A percentile compares a stretch with the other conserved stretches of the same genome.
These are phyloP conservation scores for Ramazzottius varieornatus DNA, from an alignment of 2,888 invertebrate genomes.

Conservation along the genomic window DNA sequence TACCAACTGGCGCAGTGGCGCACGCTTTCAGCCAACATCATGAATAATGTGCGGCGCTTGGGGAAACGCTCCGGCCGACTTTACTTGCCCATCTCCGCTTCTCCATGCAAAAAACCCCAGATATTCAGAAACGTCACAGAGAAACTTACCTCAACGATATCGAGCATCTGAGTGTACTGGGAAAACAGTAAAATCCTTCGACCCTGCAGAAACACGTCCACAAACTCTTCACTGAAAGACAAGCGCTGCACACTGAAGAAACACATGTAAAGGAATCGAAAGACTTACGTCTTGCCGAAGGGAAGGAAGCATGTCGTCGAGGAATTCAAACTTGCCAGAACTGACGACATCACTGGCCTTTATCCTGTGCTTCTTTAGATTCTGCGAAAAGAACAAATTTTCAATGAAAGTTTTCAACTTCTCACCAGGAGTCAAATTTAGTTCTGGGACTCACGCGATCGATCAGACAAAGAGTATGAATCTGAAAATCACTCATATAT, in stretches of 20 bases:
- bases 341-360: conserved; percentile 38
- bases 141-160: conserved; percentile 43
- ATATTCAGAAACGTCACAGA: background rate
- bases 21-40: no score
- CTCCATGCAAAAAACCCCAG: no score
- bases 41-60: no score
- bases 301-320: conserved; percentile 47
- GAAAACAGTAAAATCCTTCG: conserved; percentile 64
- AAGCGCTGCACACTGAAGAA: background rate
- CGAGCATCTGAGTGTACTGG: conserved; percentile 83
- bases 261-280: background rate
- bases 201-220: conserved; percentile 16
- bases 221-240: background rate
- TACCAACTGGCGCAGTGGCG: no score
- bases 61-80: no score
- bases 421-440: no score
- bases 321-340: conserved; percentile 57
- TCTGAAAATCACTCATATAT: conserved; percentile 69
- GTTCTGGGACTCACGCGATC: conserved; percentile 29
- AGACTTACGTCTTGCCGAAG: conserved; percentile 30
- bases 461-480: conserved; percentile 44
- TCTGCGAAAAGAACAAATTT: conserved; percentile 12
- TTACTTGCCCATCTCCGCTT: no score
- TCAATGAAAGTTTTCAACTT: no score
- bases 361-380: conserved; percentile 13